These are phyloP conservation scores for Trichonephila clavipes DNA, from an alignment of 1,140 invertebrate genomes.

Conservation along the genomic window DNA sequence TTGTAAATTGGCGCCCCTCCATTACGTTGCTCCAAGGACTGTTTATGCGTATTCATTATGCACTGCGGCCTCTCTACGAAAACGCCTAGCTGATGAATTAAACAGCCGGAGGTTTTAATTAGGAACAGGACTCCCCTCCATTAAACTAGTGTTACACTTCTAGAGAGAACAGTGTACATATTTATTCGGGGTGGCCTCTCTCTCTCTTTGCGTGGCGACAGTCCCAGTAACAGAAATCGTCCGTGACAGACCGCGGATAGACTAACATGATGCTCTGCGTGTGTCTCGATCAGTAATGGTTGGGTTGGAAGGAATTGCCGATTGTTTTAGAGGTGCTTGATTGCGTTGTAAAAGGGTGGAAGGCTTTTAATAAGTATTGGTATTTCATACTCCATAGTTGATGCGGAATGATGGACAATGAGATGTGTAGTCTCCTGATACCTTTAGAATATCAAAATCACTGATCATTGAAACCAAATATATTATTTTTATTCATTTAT, in stretches of 20 bases:
- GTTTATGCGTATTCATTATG: slow-evolving; percentile 67
- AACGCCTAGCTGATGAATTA: slow-evolving; percentile 47
- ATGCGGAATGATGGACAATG: too few relatives aligned
- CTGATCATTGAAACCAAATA: too few relatives aligned
- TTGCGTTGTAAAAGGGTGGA: not conserved
- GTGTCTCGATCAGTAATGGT: not conserved
- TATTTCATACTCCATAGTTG: not conserved
- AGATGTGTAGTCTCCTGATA: too few relatives aligned
- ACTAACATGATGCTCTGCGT: not conserved
- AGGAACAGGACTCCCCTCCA: slow-evolving; percentile 33
- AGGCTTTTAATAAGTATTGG: too few relatives aligned
- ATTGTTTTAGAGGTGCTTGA: not conserved
- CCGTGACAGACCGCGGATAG: slow-evolving; percentile 20
- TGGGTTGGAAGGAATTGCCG: not conserved
- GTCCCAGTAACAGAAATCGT: slow-evolving; percentile 7
- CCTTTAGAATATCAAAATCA: too few relatives aligned
- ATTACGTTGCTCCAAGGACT: not conserved
- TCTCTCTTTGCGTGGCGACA: not conserved
- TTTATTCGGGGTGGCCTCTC: not conserved
- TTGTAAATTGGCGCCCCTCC: slow-evolving; percentile 58
- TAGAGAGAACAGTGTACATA: slow-evolving; percentile 32
- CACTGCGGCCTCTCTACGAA: not conserved
- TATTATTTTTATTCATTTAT: too few relatives aligned
- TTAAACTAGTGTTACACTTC: slow-evolving; percentile 58
- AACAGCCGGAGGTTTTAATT: slow-evolving; percentile 55